Percentiles rank a stretch among this genome's conserved stretches.
phyloP scores from a whole-genome alignment of 30 jellyfish, hydroid and myxozoan species.

The Aurelia sp. region DNA sequence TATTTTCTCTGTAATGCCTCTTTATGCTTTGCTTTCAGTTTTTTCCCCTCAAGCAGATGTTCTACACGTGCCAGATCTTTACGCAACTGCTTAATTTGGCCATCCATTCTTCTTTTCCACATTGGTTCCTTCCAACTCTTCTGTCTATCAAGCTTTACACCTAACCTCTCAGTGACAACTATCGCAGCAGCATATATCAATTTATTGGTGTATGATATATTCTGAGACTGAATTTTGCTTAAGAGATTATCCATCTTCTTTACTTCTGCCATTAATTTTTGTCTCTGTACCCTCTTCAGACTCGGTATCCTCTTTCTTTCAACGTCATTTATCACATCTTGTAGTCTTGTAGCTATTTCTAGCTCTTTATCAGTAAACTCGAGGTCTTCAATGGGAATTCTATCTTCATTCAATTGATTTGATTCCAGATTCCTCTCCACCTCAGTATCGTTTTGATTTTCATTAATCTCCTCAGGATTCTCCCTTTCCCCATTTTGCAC shows the following conservation, averaged over 20 bases:
- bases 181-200: conserved; percentile 22
- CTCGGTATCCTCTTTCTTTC: conserved; percentile 26
- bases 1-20: too few species aligned
- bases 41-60: too few species aligned
- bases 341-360: conserved; percentile 18
- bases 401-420: conserved; percentile 13
- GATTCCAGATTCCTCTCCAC: conserved; percentile 9
- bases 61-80: too few species aligned
- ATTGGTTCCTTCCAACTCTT: not conserved
- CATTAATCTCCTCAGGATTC: conserved; percentile 3
- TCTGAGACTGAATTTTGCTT: conserved; percentile 14
- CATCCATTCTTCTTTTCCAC: conserved; percentile 12
- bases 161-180: conserved; percentile 19
- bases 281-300: conserved; percentile 29
- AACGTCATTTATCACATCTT: conserved; percentile 18
- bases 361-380: conserved; percentile 23
- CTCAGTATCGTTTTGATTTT: not conserved
- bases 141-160: not conserved
- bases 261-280: conserved; percentile 28
- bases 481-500: conserved; percentile 10
- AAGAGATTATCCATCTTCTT: conserved; percentile 24
- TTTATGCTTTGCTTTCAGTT: too few species aligned
- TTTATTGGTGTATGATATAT: conserved; percentile 9
- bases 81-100: not conserved
- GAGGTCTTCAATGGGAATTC: conserved; percentile 10